Evolutionary conservation across 2,888 invertebrate genomes (phyloP), one percentile per base, ranked within the genome.

Genomic region (Drosophila lacicola): DNA sequence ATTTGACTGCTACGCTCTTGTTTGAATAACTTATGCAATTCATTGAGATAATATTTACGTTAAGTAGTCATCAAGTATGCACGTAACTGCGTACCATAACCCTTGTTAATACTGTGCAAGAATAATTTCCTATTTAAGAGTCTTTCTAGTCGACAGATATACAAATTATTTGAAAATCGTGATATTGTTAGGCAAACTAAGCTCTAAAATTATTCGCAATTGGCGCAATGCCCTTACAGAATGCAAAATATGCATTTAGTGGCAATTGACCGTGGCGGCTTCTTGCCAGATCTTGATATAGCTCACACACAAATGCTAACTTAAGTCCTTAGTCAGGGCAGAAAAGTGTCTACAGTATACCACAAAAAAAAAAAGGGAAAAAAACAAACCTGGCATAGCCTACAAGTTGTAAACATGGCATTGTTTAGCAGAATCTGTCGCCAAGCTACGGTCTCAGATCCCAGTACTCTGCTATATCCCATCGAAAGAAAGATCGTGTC

Each of bases 391-490:
- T 72, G 66, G 37, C 76, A 85, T 82, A 76, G 73, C 71, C 71
- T 84, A 90, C 90, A 91, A 88, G 82, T 85, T 90, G 90, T 90
- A 90, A 90, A 90, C 90, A 90, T 89, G 82, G 83, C 80, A 88
- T 83, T 83, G 83, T 83, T 85, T 73, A 67, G 68, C 53, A 42
- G 55, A 42, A 39, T 19, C 51, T 55, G 47, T 47, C 44, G 66
- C 46, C 56, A 47, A 37, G 34, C 13, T 34, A 29, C 51, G 34
- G 65, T 41, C 60, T 57, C 41, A 42, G 60, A 45, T 56, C 56
- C 51, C 34, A 55, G 56, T 63, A 53, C 57, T 58, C 75, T 74
- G 77, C 77, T 47, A 74, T 74, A 74, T 77, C 56, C 66, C 66
- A 58, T 60, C 17, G 54, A 49, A 77, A 66, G 62, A 75, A 74